Evolutionary conservation across 2,113 vertebrate genomes (phyloP).

Genomic region (Carassius auratus): DNA sequence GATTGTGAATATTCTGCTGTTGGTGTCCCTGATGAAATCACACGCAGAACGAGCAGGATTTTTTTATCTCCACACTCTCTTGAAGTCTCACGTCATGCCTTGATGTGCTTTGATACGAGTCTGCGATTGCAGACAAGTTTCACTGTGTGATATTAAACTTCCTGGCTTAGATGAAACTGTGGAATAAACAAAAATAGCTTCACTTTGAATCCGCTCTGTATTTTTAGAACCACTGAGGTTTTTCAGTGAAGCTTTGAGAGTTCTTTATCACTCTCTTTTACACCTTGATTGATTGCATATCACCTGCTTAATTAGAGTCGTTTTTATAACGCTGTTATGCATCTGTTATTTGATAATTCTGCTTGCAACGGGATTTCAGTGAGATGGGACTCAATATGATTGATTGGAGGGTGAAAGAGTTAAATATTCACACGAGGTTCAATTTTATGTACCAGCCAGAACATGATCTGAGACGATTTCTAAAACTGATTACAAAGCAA

Average conservation of each 20-base stretch:
- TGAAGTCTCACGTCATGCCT: background rate
- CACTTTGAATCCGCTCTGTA: background rate
- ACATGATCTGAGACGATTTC: slow-evolving; percentile 48
- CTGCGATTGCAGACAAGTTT: slow-evolving; percentile 1
- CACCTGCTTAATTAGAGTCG: background rate
- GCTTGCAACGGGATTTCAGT: background rate
- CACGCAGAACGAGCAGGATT: background rate
- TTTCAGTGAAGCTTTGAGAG: background rate
- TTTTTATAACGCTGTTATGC: background rate
- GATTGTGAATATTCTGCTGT: background rate
- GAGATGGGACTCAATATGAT: background rate
- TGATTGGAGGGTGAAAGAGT: background rate
- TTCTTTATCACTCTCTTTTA: background rate
- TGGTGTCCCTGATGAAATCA: background rate
- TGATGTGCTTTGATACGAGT: slow-evolving; percentile 1
- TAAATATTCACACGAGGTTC: slow-evolving; percentile 5
- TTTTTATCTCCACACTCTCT: background rate
- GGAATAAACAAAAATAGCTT: background rate
- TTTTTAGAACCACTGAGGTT: background rate
- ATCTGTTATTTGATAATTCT: background rate
- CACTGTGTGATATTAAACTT: slow-evolving; percentile 13
- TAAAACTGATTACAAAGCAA: slow-evolving; percentile 48
- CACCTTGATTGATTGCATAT: background rate
- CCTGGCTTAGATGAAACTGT: background rate
- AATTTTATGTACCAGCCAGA: slow-evolving; percentile 23